Evolutionary conservation across 1,140 invertebrate species (phyloP), one percentile per base, ranked within the genome.

Genomic region (Eupristina koningsbergeri): DNA sequence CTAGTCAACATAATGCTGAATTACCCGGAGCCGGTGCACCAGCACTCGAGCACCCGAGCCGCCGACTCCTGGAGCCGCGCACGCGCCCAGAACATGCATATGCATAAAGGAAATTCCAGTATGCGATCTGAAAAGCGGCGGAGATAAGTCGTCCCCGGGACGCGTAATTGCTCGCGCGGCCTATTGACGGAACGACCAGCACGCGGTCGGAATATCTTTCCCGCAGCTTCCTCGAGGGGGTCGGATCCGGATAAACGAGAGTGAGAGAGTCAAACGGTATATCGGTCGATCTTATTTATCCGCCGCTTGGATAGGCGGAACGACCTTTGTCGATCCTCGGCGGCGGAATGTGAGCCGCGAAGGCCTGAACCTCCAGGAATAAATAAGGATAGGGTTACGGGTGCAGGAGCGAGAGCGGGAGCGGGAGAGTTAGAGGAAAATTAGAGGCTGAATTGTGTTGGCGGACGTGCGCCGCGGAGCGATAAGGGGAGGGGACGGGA

Each of bases 311-410:
- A 41, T 41, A 77, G 41, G 73, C 78, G 83, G 83, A 80, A 81
- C 79, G 83, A 81, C 84, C 79, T 85, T 81, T 84, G 63, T 34
- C 74, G 53, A 58, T 58, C 19, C 26, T 58, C 53, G 22, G 19
- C 19, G 7, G 22, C 61, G 69, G 34, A 31, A 76, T 71, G 41
- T 63, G 58, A 77, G 19, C 61, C 29, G 63, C 64, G 64, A 67
- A 67, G 77, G 78, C 50, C n/a, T n/a, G n/a, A n/a, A n/a, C n/a
- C 64, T 69, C 53, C 5, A 22, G 53, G 53, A 29, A 34, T 29
- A 69, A 80, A 80, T 64, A 78, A 78, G 76, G 39, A 78, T 47
- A 31, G 58, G 50, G 26, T 74, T 58, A 81, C 64, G 47, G 53
- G 26, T 31, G 80, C 39, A 29, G 26, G 34, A n/a, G 50, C 34